Evolutionary conservation across 2,888 invertebrate species (phyloP).

Genomic region (Caenorhabditis japonica): DNA sequence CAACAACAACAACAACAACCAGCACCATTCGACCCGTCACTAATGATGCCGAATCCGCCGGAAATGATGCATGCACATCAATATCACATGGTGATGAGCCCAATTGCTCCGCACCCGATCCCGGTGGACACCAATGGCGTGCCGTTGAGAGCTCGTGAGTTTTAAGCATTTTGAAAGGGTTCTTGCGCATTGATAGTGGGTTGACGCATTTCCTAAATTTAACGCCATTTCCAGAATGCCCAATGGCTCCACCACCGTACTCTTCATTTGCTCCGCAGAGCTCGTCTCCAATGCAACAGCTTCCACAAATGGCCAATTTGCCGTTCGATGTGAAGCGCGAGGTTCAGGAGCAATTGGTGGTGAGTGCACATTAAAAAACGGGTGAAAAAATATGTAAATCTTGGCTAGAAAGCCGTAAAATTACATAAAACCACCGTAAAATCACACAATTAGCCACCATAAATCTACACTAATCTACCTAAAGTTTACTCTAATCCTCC

Average conservation of each 20-base stretch:
- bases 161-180: neutral
- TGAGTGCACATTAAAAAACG: too few species aligned
- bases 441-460: too few species aligned
- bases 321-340: constrained; percentile 47
- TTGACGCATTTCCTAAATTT: too few species aligned
- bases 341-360: constrained; percentile 50
- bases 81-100: constrained; percentile 53
- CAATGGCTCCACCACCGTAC: constrained; percentile 55
- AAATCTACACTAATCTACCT: too few species aligned
- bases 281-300: constrained; percentile 17
- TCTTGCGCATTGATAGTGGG: too few species aligned
- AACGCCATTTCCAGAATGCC: constrained; percentile 34
- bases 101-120: constrained; percentile 47
- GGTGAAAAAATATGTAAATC: too few species aligned
- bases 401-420: too few species aligned
- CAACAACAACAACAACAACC: neutral
- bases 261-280: constrained; percentile 23
- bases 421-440: too few species aligned
- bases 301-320: constrained; percentile 1
- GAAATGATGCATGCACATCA: constrained; percentile 32
- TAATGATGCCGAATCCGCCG: constrained; percentile 22
- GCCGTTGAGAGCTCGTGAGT: constrained; percentile 46
- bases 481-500: too few species aligned
- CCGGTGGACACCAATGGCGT: constrained; percentile 49
- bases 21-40: constrained; percentile 24